Conservation (phyloP, 2,797 vertebrate genomes). For the Babyrousa celebensis region DNA sequence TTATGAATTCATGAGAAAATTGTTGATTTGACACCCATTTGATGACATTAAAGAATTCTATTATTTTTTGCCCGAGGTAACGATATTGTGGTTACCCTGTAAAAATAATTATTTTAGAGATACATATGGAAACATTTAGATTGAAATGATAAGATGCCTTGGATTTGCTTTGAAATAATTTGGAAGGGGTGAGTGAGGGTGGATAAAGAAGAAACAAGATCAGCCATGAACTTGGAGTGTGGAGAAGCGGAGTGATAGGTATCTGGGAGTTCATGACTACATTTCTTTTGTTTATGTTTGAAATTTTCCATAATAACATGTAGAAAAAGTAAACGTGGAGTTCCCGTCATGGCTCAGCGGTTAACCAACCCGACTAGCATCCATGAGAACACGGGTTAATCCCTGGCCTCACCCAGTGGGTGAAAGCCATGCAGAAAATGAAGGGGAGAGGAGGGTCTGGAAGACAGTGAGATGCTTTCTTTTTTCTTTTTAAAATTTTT, state of each 20-base stretch:
- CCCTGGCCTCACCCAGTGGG: too few relatives aligned
- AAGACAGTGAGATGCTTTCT: background rate
- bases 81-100: background rate
- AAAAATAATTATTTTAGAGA: slow-evolving; percentile 48
- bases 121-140: slow-evolving; percentile 1
- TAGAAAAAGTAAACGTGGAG: background rate
- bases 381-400: too few relatives aligned
- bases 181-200: background rate
- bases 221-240: background rate
- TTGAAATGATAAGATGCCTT: background rate
- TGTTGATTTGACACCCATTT: background rate
- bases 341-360: too few relatives aligned
- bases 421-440: background rate
- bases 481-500: background rate
- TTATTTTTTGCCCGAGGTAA: background rate
- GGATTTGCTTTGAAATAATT: slow-evolving; percentile 32
- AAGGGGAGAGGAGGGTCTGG: background rate
- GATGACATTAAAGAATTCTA: background rate
- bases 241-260: background rate
- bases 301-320: background rate
- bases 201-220: background rate
- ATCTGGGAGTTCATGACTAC: background rate
- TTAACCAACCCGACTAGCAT: too few relatives aligned
- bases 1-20: slow-evolving; percentile 12
- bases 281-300: background rate